Conservation (phyloP, 2,888 invertebrate species). For the Cybosia mesomella region DNA sequence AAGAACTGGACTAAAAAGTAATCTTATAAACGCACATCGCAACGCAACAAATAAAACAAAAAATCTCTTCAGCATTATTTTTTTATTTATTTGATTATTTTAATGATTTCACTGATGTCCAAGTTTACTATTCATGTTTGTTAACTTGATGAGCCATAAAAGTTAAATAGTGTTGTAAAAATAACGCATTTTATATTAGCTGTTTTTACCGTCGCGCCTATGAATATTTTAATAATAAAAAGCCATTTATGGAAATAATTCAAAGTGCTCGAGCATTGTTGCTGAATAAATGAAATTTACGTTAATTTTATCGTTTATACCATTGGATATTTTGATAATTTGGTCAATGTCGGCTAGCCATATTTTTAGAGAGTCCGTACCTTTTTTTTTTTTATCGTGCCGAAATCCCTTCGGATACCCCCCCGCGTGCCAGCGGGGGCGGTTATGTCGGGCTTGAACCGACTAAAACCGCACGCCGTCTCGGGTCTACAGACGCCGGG, state of each 20-base stretch:
- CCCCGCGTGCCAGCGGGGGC: no score
- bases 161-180: neutral
- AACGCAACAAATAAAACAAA: no score
- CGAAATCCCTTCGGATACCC: no score
- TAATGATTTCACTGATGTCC: neutral
- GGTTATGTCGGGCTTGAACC: no score
- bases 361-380: neutral
- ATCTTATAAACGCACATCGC: no score
- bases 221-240: constrained; percentile 17
- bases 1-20: no score
- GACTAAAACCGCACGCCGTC: no score
- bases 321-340: neutral
- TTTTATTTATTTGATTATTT: no score
- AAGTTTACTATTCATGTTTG: neutral
- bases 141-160: constrained; percentile 3
- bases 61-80: no score
- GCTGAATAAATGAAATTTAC: constrained; percentile 1
- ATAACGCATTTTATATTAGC: neutral
- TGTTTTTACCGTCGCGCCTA: neutral
- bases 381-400: no score
- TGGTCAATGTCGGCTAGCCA: no score
- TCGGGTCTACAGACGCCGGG: no score
- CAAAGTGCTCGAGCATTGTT: neutral
- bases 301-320: neutral
- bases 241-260: constrained; percentile 15